These are phyloP conservation scores for Zosterops lateralis DNA, from an alignment of 2,113 vertebrate genomes.

Conservation along the genomic window DNA sequence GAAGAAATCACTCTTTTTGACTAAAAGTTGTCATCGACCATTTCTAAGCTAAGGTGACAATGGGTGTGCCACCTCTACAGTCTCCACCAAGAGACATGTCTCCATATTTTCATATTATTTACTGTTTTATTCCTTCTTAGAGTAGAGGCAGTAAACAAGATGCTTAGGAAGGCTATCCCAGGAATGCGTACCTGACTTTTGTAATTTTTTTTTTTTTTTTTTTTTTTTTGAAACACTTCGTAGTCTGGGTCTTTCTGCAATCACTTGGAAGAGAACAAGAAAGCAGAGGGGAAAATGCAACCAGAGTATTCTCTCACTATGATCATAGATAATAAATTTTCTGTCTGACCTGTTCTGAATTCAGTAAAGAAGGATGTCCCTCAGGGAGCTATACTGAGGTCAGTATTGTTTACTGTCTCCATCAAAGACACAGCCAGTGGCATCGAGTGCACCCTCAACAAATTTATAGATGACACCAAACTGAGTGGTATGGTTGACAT, in stretches of 20 bases:
- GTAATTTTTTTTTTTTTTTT: background rate
- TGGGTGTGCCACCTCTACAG: background rate
- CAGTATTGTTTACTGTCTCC: background rate
- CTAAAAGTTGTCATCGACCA: background rate
- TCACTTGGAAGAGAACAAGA: background rate
- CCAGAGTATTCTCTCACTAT: background rate
- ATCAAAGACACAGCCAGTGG: background rate
- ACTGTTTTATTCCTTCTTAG: background rate
- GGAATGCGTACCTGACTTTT: background rate
- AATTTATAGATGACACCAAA: background rate
- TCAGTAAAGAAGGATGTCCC: background rate
- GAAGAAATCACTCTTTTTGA: background rate
- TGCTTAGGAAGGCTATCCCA: background rate
- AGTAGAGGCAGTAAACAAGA: background rate
- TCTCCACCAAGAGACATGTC: background rate
- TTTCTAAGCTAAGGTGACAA: background rate
- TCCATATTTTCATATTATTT: background rate
- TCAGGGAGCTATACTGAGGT: accelerated
- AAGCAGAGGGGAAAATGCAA: background rate
- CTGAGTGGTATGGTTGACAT: background rate
- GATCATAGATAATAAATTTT: background rate
- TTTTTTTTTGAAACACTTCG: background rate
- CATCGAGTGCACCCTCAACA: background rate
- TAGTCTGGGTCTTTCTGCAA: background rate
- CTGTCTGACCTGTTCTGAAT: background rate